Evolutionary conservation across 2,888 invertebrate genomes (phyloP).

Genomic region (Uropetala carovei): DNA sequence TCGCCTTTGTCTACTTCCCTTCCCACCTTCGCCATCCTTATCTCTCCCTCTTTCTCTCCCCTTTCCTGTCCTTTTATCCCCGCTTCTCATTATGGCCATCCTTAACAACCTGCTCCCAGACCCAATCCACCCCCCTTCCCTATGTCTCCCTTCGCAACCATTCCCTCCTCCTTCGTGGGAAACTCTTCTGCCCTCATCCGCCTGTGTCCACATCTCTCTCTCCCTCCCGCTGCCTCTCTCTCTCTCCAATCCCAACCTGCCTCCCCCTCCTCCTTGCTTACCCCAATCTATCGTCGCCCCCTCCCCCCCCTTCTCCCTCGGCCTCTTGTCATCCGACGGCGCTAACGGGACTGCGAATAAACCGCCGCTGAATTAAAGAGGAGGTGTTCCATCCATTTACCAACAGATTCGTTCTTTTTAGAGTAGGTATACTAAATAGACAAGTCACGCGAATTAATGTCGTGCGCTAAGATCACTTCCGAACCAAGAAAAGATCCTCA

Average conservation of each 20-base stretch:
- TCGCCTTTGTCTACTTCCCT: too few relatives aligned
- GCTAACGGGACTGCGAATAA: not conserved
- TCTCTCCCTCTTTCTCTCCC: too few relatives aligned
- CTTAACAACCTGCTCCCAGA: too few relatives aligned
- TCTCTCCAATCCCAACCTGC: not conserved
- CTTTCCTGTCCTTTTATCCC: too few relatives aligned
- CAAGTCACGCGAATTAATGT: too few relatives aligned
- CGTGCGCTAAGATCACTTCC: too few relatives aligned
- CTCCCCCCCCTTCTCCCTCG: not conserved
- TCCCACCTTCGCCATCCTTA: too few relatives aligned
- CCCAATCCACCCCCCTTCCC: not conserved
- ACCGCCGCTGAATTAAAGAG: conserved; percentile 18
- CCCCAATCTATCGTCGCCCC: not conserved
- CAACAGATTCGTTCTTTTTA: not conserved
- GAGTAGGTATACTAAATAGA: not conserved
- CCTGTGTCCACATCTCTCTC: not conserved
- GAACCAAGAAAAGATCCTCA: too few relatives aligned
- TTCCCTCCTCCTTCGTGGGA: not conserved
- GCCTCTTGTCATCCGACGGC: not conserved
- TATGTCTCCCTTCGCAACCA: not conserved
- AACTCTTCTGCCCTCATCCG: not conserved
- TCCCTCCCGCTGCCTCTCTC: not conserved
- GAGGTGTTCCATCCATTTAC: not conserved
- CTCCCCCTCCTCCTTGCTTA: not conserved
- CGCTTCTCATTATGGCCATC: too few relatives aligned